Evolutionary conservation across 2,113 vertebrate species (phyloP).

Genomic region (Silurus asotus): DNA sequence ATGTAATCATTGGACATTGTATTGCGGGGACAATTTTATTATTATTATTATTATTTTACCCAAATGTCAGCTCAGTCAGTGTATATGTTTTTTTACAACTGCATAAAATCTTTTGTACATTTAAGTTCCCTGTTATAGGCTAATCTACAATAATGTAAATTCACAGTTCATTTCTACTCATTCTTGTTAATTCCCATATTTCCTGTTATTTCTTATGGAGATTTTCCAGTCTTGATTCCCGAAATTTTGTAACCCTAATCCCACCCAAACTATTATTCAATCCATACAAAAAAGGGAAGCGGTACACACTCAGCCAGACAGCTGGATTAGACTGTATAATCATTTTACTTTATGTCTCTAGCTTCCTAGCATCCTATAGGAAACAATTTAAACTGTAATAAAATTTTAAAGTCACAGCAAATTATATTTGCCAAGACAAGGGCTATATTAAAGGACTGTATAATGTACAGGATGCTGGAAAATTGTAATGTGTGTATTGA

Average conservation of each 20-base stretch:
- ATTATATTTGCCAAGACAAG: neutral
- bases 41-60: no score
- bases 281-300: neutral
- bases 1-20: no score
- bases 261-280: neutral
- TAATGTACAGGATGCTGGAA: neutral
- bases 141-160: no score
- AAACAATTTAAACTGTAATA: no score
- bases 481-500: neutral
- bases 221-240: neutral
- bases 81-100: no score
- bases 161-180: no score
- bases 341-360: neutral
- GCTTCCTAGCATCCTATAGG: neutral
- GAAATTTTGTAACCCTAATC: no score
- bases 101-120: no score
- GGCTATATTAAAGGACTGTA: neutral
- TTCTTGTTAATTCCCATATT: no score
- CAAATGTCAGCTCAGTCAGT: no score
- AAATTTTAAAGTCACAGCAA: neutral
- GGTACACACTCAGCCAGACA: neutral
- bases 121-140: no score
- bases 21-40: no score
- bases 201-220: neutral
- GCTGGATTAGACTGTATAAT: neutral